Evolutionary conservation across 2,797 vertebrate genomes (phyloP).

Genomic region (Hoplostethus atlanticus): DNA sequence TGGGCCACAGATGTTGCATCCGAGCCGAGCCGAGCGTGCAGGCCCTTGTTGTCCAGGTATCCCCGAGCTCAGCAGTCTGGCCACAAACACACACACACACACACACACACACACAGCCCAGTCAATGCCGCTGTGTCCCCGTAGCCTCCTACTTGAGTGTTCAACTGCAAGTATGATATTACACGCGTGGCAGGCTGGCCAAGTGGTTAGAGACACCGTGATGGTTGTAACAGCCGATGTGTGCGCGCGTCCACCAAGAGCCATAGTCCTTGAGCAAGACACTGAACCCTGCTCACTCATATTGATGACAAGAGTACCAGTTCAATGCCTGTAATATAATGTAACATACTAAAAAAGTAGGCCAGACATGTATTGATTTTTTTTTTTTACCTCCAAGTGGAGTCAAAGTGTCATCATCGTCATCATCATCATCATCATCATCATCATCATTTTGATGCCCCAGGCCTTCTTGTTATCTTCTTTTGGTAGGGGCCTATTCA

Average conservation of each 20-base stretch:
- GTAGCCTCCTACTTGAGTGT: too few relatives aligned
- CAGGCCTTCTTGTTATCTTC: conserved; percentile 18
- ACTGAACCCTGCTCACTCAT: too few relatives aligned
- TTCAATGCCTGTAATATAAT: not conserved
- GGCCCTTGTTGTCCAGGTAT: conserved; percentile 61
- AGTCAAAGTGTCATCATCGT: too few relatives aligned
- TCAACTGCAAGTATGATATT: too few relatives aligned
- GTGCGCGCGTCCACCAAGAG: not conserved
- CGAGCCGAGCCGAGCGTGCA: conserved; percentile 55
- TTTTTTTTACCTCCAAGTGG: conserved; percentile 21
- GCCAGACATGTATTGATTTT: conserved; percentile 9
- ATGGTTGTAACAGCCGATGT: not conserved
- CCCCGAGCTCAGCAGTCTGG: conserved; percentile 52
- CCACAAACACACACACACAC: not conserved
- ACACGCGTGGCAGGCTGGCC: too few relatives aligned
- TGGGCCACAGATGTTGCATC: conserved; percentile 67
- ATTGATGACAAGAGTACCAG: too few relatives aligned
- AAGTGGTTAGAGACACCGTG: too few relatives aligned
- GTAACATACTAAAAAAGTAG: conserved; percentile 15
- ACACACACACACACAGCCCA: conserved; percentile 35
- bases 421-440: too few relatives aligned
- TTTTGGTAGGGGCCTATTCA: conserved; percentile 9
- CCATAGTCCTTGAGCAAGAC: not conserved
- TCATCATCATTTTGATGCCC: not conserved
- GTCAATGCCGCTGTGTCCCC: not conserved